Conservation (phyloP, 2,888 invertebrate species). For the Lordiphosa fenestrarum region DNA sequence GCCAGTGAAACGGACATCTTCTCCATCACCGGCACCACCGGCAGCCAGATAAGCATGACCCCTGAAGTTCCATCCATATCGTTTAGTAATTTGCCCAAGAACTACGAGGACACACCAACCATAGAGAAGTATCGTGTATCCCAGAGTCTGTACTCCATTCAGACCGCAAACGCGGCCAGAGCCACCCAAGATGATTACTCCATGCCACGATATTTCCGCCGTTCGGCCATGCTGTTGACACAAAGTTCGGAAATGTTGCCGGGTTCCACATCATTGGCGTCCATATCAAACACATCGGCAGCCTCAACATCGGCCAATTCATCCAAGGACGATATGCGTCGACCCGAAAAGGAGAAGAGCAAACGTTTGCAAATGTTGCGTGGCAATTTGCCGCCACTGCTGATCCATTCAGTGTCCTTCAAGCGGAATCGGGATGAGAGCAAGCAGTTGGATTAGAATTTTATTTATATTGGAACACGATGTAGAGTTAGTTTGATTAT, state of each 20-base stretch:
- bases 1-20: slow-evolving; percentile 80
- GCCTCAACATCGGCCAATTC: slow-evolving; percentile 42
- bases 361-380: slow-evolving; percentile 79
- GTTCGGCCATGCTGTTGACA: slow-evolving; percentile 76
- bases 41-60: slow-evolving; percentile 80
- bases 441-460: slow-evolving; percentile 68
- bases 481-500: slow-evolving; percentile 6
- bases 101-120: slow-evolving; percentile 80
- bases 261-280: slow-evolving; percentile 55
- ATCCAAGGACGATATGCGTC: slow-evolving; percentile 63
- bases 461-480: background rate
- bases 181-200: slow-evolving; percentile 82
- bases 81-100: slow-evolving; percentile 79
- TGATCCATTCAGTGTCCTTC: slow-evolving; percentile 79
- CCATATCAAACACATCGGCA: slow-evolving; percentile 53
- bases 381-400: slow-evolving; percentile 78
- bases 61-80: slow-evolving; percentile 81
- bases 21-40: slow-evolving; percentile 75
- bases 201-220: slow-evolving; percentile 84
- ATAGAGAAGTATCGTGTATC: slow-evolving; percentile 80
- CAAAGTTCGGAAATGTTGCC: slow-evolving; percentile 76
- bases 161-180: slow-evolving; percentile 81
- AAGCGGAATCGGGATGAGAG: slow-evolving; percentile 75
- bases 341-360: slow-evolving; percentile 77
- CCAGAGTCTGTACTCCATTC: slow-evolving; percentile 80